Evolutionary conservation across 1,140 invertebrate species (phyloP).

Genomic region (Hypsibius dujardini): DNA sequence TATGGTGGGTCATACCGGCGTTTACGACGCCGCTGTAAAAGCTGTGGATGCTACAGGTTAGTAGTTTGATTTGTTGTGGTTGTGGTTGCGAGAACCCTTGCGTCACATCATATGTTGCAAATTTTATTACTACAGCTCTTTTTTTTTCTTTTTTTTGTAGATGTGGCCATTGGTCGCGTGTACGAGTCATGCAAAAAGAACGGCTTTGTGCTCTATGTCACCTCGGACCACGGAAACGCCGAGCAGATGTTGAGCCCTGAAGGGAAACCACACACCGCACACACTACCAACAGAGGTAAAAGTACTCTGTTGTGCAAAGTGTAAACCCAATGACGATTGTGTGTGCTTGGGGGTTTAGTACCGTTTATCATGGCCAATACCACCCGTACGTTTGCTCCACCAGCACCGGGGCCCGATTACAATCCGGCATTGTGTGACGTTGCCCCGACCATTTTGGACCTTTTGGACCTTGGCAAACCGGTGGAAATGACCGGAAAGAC

Average conservation of each 20-base stretch:
- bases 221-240: slow-evolving; percentile 34
- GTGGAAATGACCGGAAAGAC: slow-evolving; percentile 23
- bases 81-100: not conserved
- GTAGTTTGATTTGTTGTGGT: slow-evolving; percentile 24
- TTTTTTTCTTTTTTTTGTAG: slow-evolving; percentile 21
- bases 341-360: slow-evolving; percentile 9
- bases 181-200: slow-evolving; percentile 29
- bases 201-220: slow-evolving; percentile 30
- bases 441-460: slow-evolving; percentile 25
- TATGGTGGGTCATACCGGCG: slow-evolving; percentile 34
- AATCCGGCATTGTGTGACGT: slow-evolving; percentile 23
- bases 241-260: slow-evolving; percentile 32
- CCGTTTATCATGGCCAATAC: slow-evolving; percentile 20
- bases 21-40: slow-evolving; percentile 31
- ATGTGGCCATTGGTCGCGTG: slow-evolving; percentile 30
- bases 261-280: slow-evolving; percentile 30
- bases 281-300: slow-evolving; percentile 28
- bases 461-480: slow-evolving; percentile 23
- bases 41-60: slow-evolving; percentile 32
- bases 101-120: not conserved
- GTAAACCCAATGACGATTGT: not conserved
- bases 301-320: not conserved
- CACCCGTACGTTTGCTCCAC: not conserved
- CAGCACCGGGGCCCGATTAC: not conserved
- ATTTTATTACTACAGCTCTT: not conserved